Evolutionary conservation across 30 jellyfish, hydroid and myxozoan genomes (phyloP), one percentile per base, ranked within the genome.

Genomic region (Hydractinia symbiolongicarpus): DNA sequence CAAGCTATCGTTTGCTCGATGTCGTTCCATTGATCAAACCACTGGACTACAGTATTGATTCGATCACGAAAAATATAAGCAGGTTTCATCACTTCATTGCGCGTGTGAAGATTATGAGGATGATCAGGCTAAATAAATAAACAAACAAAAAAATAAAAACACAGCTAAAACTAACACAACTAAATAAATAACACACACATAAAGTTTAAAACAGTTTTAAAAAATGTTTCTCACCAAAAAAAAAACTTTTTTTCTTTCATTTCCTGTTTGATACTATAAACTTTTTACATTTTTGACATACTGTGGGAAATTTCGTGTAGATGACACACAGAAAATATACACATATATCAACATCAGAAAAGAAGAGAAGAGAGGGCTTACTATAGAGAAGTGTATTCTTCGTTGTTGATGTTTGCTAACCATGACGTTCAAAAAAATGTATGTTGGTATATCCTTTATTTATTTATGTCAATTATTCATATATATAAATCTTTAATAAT

Each of bases 1-100:
- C 98, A 93, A 1, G 98, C 98, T 56, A 93, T 93, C 19, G 98
- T 93, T 83, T 93, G 98, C 72, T 93, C 98, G 60, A 93, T 84
- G 64, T 93, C 98, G 75, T 93, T 93, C 98, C 98, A 93, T 58
- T 93, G 93, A 86, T 89, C 95, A 68, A 93, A 93, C 98, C 98
- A 93, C 13, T 93, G 96, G 44, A 84, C 93, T 8, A 93, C 98
- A 40, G 91, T 90, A 83, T 93, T 93, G 44, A 93, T 90, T 64
- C 83, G 98, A 72, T 93, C 98, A 78, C 98, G 95, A 80, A 93
- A 93, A 20, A 93, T 93, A 52, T 88, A 94, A 13, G 96, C 98
- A 50, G 98, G 98, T 84, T 93, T 93, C 98, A 87, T 93, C 55
- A 84, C 90, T 67, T 86, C 98, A 69, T 91, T 93, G 8, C 97